Evolutionary conservation across 2,888 invertebrate genomes (phyloP), one percentile per base, ranked within the genome.

Genomic region (Ophion slaviceki): DNA sequence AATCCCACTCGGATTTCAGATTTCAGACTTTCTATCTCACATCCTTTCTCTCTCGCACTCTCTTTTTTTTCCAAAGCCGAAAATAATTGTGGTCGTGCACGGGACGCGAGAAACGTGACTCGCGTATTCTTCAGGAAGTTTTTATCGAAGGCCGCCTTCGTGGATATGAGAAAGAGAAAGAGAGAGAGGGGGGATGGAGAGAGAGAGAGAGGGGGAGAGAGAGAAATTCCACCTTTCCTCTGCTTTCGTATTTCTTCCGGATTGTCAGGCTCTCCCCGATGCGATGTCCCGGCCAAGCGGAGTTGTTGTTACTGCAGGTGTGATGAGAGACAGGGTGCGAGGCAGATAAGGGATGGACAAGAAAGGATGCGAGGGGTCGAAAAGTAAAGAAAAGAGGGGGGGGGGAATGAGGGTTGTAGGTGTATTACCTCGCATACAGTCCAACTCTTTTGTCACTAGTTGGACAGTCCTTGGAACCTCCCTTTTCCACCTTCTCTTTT

Each of bases 81-180:
- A 92, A 92, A 92, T 92, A 91, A 92, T 92, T 91, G 91, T 90
- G 89, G 89, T 88, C 88, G 88, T 86, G 87, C 81, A 78, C 75
- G 84, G 75, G 87, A 87, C 86, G 84, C 82, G 85, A 86, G 84
- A 84, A 85, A 91, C 92, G 91, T 91, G 91, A 92, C 89, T 88
- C 89, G 91, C 91, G 91, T 91, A 87, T 88, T 88, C 88, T 89
- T 91, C 90, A 88, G 89, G 88, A 89, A 90, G 86, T 90, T 90
- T 86, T 78, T 40, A 8, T 81, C 80, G 75, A 53, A 59, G 45
- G 80, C 40, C 72, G 77, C 85, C 74, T 36, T 47, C n/a, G 57
- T 45, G 24, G 20, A 77, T 72, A 71, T 57, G 71, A 70, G 67
- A 82, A 71, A 80, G 57, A 32, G 62, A 20, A 0, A 80, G 70